Percentiles rank a stretch among this genome's conserved stretches.
Evolutionary conservation across 2,113 vertebrate species (phyloP).

Genomic region (Panthera leo): DNA sequence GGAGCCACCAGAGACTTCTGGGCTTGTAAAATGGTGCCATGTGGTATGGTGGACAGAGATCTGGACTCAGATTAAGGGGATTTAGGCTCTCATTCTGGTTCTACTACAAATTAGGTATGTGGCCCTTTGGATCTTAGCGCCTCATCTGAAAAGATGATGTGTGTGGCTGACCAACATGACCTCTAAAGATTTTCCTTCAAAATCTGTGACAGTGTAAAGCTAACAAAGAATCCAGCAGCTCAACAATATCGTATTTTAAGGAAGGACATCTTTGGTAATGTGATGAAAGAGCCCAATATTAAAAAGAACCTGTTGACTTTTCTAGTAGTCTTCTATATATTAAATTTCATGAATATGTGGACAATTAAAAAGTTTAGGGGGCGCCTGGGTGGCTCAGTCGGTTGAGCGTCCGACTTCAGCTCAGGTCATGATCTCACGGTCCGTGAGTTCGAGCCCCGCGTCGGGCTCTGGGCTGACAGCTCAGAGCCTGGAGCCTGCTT

Average conservation of each 20-base stretch:
- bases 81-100: neutral
- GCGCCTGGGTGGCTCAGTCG: no score
- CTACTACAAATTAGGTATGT: neutral
- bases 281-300: neutral
- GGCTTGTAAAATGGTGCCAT: neutral
- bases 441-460: no score
- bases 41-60: neutral
- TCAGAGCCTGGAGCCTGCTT: no score
- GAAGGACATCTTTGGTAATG: neutral
- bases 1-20: neutral
- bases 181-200: neutral
- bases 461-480: no score
- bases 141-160: neutral
- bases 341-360: neutral
- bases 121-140: neutral
- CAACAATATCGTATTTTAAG: neutral
- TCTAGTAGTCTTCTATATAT: neutral
- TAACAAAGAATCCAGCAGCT: neutral
- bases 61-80: neutral
- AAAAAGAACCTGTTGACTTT: neutral
- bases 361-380: neutral
- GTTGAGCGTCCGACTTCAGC: no score
- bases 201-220: neutral
- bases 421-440: no score
- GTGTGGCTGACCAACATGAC: neutral